phyloP scores from a whole-genome alignment of 2,888 invertebrate genomes.

The Frankliniella fusca region DNA sequence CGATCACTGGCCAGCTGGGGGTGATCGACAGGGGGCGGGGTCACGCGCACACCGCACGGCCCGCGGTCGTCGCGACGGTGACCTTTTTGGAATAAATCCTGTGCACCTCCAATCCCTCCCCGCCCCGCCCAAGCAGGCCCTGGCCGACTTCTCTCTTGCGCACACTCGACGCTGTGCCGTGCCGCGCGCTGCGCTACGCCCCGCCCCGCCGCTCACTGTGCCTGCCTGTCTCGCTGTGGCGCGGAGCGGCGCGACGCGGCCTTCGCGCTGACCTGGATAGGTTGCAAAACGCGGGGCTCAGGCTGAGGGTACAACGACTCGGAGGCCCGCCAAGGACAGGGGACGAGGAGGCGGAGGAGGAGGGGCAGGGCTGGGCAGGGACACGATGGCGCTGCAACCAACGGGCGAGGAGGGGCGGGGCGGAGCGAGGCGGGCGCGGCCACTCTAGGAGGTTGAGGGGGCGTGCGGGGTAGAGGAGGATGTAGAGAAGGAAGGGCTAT shows the following conservation, averaged over 20 bases:
- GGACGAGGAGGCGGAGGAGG: not conserved
- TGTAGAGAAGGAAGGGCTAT: not conserved
- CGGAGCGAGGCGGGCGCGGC: not conserved
- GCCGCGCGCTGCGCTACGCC: not conserved
- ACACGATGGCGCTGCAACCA: not conserved
- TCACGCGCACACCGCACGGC: too few species aligned
- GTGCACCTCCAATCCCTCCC: not conserved
- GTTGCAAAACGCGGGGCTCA: constrained; percentile 3
- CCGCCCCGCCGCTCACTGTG: not conserved
- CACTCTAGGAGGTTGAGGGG: not conserved
- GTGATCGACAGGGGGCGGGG: too few species aligned
- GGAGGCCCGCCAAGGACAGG: not conserved
- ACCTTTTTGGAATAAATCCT: not conserved
- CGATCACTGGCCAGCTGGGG: too few species aligned
- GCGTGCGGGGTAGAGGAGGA: not conserved
- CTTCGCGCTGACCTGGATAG: constrained; percentile 24
- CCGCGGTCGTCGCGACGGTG: too few species aligned
- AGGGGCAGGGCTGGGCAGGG: not conserved
- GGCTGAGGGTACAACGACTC: constrained; percentile 8
- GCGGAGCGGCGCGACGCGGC: not conserved
- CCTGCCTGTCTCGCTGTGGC: too few species aligned
- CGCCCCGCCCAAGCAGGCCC: not conserved
- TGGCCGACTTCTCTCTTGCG: not conserved
- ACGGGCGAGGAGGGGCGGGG: not conserved
- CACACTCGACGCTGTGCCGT: too few species aligned